Conservation (phyloP, 2,797 vertebrate species). For the Esox masquinongy region DNA sequence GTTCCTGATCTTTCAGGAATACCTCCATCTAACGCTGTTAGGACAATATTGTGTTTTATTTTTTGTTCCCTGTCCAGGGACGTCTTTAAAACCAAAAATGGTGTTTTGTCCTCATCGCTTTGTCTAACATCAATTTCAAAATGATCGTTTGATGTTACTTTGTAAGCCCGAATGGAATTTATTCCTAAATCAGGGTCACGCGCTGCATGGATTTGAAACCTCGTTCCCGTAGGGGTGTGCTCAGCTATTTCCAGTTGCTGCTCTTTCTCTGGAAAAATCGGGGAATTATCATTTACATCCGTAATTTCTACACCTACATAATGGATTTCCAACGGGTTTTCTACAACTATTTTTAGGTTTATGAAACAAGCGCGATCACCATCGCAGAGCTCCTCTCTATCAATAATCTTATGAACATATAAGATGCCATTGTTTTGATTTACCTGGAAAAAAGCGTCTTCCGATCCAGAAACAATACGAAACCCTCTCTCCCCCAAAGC, state of each 20-base stretch:
- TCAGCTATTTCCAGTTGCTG: constrained; percentile 63
- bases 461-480: constrained; percentile 59
- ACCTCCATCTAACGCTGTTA: constrained; percentile 67
- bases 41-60: neutral
- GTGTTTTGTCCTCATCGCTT: constrained; percentile 58
- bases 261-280: constrained; percentile 55
- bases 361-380: constrained; percentile 59
- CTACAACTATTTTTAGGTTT: constrained; percentile 74
- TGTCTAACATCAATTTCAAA: constrained; percentile 64
- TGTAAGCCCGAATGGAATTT: constrained; percentile 68
- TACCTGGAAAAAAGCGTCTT: constrained; percentile 56
- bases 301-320: constrained; percentile 68
- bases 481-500: constrained; percentile 62
- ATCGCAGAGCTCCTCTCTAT: constrained; percentile 74
- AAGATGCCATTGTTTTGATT: constrained; percentile 70
- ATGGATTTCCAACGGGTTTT: constrained; percentile 76
- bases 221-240: constrained; percentile 36
- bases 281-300: constrained; percentile 75
- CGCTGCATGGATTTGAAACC: constrained; percentile 75
- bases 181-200: constrained; percentile 75
- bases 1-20: constrained; percentile 55
- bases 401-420: constrained; percentile 68
- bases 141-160: constrained; percentile 56
- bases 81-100: constrained; percentile 62
- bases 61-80: constrained; percentile 61